A percentile compares a stretch with the other conserved stretches of the same genome.
Evolutionary conservation across 2,797 vertebrate species (phyloP).

Genomic region (Micromesistius poutassou): DNA sequence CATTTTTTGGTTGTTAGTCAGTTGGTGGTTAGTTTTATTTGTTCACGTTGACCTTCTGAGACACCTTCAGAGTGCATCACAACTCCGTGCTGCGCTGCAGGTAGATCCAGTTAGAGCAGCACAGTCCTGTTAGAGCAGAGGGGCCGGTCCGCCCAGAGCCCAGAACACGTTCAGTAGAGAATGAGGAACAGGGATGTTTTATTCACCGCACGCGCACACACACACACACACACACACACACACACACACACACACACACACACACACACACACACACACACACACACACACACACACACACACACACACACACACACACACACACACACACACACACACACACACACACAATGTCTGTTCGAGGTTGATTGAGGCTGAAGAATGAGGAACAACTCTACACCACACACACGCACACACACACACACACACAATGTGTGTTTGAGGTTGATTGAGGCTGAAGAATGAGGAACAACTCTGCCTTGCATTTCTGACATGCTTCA

Average conservation of each 20-base stretch:
- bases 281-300: neutral
- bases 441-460: neutral
- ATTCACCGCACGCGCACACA: neutral
- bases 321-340: neutral
- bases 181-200: neutral
- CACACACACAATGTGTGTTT: neutral
- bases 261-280: neutral
- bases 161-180: neutral
- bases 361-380: neutral
- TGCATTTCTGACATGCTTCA: neutral
- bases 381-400: neutral
- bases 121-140: too few species aligned
- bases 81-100: neutral
- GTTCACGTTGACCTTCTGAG: too few species aligned
- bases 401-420: slow-evolving; percentile 2
- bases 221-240: neutral
- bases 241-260: slow-evolving; percentile 5
- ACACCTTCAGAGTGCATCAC: too few species aligned
- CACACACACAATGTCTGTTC: too few species aligned
- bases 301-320: slow-evolving; percentile 6
- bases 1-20: neutral
- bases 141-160: neutral
- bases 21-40: neutral
- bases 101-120: neutral
- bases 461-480: neutral